Percentiles rank a stretch among this genome's conserved stretches.
phyloP scores from a whole-genome alignment of 2,797 vertebrate genomes.

The Dendrocincla tyrannina region DNA sequence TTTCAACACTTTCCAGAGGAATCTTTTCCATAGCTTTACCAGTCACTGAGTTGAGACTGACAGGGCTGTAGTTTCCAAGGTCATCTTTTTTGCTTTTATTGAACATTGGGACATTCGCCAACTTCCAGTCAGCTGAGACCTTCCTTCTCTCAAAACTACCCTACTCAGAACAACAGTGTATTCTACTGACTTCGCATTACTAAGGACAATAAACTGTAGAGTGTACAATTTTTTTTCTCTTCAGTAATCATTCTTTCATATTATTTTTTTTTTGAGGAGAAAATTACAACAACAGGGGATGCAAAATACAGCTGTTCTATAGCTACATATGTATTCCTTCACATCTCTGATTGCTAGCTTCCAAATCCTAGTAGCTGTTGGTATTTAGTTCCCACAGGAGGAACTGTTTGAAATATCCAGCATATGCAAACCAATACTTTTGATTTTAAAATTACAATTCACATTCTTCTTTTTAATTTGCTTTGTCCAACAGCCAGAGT shows the following conservation, averaged over 20 bases:
- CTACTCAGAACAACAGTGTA: not conserved
- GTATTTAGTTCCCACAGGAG: not conserved
- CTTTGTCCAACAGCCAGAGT: not conserved
- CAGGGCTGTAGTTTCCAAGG: not conserved
- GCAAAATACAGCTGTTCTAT: not conserved
- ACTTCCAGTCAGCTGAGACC: not conserved
- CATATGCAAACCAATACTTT: not conserved
- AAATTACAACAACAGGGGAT: not conserved
- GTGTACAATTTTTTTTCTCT: not conserved
- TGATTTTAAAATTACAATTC: not conserved
- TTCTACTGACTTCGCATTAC: not conserved
- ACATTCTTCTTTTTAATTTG: not conserved
- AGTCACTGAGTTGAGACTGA: not conserved
- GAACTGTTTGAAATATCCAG: not conserved
- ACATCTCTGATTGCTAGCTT: not conserved
- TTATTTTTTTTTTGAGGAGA: not conserved
- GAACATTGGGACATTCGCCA: not conserved
- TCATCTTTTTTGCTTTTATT: not conserved
- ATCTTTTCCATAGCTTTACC: not conserved
- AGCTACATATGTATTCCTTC: not conserved
- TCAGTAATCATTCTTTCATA: not conserved
- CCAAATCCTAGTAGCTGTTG: not conserved
- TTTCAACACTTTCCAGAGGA: not conserved
- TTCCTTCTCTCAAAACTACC: not conserved
- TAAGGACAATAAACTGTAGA: not conserved